Percentiles rank a stretch among this genome's conserved stretches.
Evolutionary conservation across 2,113 vertebrate species (phyloP).

Genomic region (Hypocryptadius cinnamomeus): DNA sequence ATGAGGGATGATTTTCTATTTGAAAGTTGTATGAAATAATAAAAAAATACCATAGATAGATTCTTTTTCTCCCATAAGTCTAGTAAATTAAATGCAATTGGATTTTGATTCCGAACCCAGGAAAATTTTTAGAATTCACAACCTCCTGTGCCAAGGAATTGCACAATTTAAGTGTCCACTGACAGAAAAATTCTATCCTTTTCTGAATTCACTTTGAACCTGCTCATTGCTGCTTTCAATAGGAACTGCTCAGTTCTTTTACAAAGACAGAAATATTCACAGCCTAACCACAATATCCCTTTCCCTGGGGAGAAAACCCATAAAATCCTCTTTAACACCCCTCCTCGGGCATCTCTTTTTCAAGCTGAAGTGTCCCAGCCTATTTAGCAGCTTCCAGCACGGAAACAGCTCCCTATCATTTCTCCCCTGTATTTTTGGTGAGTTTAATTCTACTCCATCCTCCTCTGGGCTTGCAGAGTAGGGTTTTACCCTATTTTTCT

Average conservation of each 20-base stretch:
- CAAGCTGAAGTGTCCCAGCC: background rate
- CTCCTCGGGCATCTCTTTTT: background rate
- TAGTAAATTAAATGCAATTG: background rate
- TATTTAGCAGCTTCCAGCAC: background rate
- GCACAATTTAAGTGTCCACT: background rate
- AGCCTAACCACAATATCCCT: background rate
- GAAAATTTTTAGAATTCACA: background rate
- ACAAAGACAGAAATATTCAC: background rate
- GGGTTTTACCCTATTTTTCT: background rate
- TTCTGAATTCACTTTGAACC: background rate
- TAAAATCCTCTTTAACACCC: background rate
- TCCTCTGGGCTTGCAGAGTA: background rate
- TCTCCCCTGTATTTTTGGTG: background rate
- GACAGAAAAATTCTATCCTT: background rate
- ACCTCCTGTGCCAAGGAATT: background rate
- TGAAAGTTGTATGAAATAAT: background rate
- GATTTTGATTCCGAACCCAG: background rate
- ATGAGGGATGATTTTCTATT: background rate
- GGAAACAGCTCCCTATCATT: background rate
- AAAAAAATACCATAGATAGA: rapidly evolving
- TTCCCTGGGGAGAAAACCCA: background rate
- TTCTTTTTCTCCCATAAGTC: background rate
- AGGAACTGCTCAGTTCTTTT: background rate
- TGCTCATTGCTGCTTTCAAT: background rate
- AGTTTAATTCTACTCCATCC: background rate